Conservation (phyloP, 2,113 vertebrate genomes). For the Osmerus eperlanus region DNA sequence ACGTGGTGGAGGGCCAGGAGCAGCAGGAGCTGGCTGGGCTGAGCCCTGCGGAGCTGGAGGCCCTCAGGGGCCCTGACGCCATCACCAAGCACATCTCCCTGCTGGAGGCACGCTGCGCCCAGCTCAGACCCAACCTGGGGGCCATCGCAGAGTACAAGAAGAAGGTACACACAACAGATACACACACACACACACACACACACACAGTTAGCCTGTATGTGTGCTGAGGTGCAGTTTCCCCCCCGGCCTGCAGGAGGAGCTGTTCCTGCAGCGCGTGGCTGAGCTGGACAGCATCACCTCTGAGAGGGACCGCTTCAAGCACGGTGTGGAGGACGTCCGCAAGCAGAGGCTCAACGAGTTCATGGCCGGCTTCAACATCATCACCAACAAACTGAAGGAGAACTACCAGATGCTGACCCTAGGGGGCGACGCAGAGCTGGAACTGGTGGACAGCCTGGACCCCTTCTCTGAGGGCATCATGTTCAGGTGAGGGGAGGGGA, state of each 20-base stretch:
- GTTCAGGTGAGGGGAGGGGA: constrained; percentile 80
- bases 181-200: too few species aligned
- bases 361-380: constrained; percentile 93
- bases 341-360: constrained; percentile 95
- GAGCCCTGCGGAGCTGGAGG: constrained; percentile 73
- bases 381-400: constrained; percentile 97
- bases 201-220: too few species aligned
- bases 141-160: constrained; percentile 87
- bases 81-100: constrained; percentile 85
- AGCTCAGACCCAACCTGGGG: constrained; percentile 89
- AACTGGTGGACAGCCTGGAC: constrained; percentile 95
- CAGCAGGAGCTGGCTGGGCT: constrained; percentile 74
- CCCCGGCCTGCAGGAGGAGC: constrained; percentile 79
- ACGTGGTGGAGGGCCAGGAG: constrained; percentile 76
- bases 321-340: constrained; percentile 83
- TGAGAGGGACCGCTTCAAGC: constrained; percentile 85
- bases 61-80: constrained; percentile 72
- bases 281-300: constrained; percentile 89
- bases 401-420: constrained; percentile 98
- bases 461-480: constrained; percentile 97
- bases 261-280: constrained; percentile 88
- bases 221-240: neutral
- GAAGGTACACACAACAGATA: constrained; percentile 72
- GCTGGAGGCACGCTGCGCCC: constrained; percentile 81
- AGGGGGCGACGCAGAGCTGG: constrained; percentile 94